phyloP scores from a whole-genome alignment of 2,113 vertebrate species.

The Crotophaga sulcirostris region DNA sequence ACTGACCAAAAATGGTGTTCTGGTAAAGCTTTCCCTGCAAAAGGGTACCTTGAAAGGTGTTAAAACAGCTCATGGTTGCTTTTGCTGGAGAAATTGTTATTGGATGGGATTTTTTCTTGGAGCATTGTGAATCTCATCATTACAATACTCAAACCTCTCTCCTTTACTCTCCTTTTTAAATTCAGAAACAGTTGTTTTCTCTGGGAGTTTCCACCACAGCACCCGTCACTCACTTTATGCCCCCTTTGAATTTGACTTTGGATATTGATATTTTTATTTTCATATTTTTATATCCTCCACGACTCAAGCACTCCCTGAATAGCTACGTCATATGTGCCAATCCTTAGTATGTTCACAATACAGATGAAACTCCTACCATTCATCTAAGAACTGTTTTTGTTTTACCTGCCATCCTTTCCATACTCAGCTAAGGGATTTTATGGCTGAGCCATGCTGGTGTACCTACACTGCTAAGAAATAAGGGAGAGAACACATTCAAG shows the following conservation, averaged over 20 bases:
- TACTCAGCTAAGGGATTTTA: neutral
- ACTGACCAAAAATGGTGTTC: neutral
- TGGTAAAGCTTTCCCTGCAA: neutral
- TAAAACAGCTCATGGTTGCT: neutral
- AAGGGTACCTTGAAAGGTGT: neutral
- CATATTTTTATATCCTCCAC: neutral
- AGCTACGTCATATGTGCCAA: accelerated
- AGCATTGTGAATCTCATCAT: neutral
- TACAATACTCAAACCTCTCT: neutral
- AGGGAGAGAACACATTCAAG: neutral
- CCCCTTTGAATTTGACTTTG: neutral
- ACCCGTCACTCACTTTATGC: neutral
- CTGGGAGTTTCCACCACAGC: neutral
- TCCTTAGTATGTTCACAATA: neutral
- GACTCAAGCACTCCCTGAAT: neutral
- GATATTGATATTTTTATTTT: neutral
- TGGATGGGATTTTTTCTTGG: neutral
- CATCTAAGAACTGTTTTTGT: neutral
- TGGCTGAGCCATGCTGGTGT: neutral
- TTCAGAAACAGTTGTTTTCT: neutral
- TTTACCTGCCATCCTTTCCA: neutral
- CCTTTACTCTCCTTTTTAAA: neutral
- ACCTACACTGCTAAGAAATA: neutral
- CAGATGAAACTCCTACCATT: neutral
- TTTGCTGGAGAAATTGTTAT: neutral